These are phyloP conservation scores for Dicaeum eximium DNA, from an alignment of 2,113 vertebrate species.

Conservation along the genomic window DNA sequence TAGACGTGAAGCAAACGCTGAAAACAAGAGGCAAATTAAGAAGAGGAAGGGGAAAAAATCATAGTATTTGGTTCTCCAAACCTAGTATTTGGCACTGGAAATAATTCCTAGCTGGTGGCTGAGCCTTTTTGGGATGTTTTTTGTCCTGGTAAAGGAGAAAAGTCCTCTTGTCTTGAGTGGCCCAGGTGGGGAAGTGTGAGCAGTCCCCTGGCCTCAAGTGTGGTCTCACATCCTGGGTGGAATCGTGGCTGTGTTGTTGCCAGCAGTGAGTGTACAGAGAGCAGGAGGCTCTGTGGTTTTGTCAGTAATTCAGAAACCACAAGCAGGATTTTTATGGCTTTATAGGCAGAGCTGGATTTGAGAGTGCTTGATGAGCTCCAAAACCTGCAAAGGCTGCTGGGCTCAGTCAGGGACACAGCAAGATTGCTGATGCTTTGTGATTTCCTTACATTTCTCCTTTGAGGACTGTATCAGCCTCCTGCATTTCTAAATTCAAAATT, in stretches of 20 bases:
- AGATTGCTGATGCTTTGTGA: not conserved
- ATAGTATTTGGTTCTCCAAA: not conserved
- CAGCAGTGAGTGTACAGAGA: not conserved
- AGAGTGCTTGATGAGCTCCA: not conserved
- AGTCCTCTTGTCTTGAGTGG: not conserved
- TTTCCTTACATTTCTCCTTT: not conserved
- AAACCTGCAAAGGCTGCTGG: not conserved
- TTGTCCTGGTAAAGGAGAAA: not conserved
- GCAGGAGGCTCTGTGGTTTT: slow-evolving; percentile 12
- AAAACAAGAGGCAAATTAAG: not conserved
- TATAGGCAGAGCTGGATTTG: not conserved
- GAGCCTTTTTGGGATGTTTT: not conserved
- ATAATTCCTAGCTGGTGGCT: not conserved
- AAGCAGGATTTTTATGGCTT: slow-evolving; percentile 32
- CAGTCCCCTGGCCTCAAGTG: not conserved
- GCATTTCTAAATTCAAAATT: not conserved
- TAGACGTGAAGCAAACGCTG: not conserved
- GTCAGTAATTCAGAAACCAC: slow-evolving; percentile 41
- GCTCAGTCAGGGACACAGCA: not conserved
- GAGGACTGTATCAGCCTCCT: not conserved
- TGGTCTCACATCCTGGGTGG: not conserved
- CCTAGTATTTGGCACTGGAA: not conserved
- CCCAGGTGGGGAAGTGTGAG: slow-evolving; percentile 22
- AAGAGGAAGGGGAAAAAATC: not conserved
- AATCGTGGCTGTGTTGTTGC: not conserved